phyloP scores from a whole-genome alignment of 2,888 invertebrate species.

The Sabellastarte sp. region DNA sequence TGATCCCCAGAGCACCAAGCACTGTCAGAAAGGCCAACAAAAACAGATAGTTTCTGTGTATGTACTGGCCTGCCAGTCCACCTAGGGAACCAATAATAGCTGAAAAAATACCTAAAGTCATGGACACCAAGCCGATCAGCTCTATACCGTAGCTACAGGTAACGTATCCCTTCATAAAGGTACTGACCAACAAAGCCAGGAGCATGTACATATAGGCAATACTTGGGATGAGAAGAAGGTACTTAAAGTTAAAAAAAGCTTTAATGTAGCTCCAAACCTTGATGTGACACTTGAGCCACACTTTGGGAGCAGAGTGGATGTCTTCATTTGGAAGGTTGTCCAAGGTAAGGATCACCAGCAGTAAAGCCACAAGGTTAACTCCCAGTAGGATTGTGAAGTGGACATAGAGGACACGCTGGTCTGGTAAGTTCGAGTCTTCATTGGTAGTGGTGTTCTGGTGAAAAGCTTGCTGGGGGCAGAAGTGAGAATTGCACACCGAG shows the following conservation, averaged over 20 bases:
- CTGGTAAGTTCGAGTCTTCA: neutral
- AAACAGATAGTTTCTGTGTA: neutral
- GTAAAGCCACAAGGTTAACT: neutral
- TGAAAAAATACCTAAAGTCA: neutral
- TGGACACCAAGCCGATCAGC: neutral
- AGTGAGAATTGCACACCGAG: neutral
- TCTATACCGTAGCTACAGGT: slow-evolving; percentile 1
- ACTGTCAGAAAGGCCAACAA: neutral
- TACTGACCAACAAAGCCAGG: neutral
- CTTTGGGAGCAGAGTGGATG: neutral
- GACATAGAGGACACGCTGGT: neutral
- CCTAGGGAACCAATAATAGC: neutral
- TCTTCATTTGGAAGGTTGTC: neutral
- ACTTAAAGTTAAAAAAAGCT: neutral
- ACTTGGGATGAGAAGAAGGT: neutral
- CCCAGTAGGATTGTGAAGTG: neutral
- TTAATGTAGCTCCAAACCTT: neutral
- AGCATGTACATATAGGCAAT: neutral
- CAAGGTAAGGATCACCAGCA: neutral
- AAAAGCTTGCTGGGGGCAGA: neutral
- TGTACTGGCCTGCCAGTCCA: neutral
- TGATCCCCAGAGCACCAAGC: neutral
- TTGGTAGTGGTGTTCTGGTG: neutral
- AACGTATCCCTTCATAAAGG: neutral
- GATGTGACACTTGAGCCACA: neutral